Base-by-base conservation (phyloP, 2,113 vertebrate species). In the Peucedramus taeniatus region DNA sequence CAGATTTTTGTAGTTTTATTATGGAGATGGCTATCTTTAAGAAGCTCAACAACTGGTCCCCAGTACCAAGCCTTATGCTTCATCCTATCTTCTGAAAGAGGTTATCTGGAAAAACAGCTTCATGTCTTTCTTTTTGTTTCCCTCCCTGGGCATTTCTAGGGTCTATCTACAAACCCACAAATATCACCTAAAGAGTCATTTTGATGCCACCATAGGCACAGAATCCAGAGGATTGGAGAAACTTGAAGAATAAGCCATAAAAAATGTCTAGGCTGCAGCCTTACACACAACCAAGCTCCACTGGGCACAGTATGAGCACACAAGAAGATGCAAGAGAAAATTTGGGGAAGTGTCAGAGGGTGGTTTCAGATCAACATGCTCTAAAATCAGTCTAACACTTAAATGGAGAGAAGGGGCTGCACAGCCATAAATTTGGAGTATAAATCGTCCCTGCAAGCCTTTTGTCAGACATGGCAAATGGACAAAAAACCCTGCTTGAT, bases 341-440 rank as follows among this genome's bases (percentile, higher is more conserved):
- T 14, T 11, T 0, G 1, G 6, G 9, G 24, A 66, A 42, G 6
- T 15, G 27, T 77, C 51, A n/a, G 13, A 76, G 40, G 15, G 22
- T 0, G 0, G 13, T n/a, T 93, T 76, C 59, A 50, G 63, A 42
- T 24, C 16, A 57, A 49, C 39, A 21, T 8, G 7, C 14, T 53
- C 59, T 42, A 70, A 77, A 90, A 74, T 63, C 68, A 81, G 39
- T 19, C 30, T 39, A 59, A 70, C 33, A 30, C 8, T 19, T 78
- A n/a, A 71, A 69, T 33, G 17, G 77, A 77, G 37, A 75, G 51
- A 61, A 86, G 9, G 20, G 31, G 35, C 47, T 78, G 26, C 69
- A 49, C 5, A 76, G 42, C 22, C 7, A 6, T 65, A 88, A 86
- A 56, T 0, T 30, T 8, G 68, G 24, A 51, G 5, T 17, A 47